phyloP scores from a whole-genome alignment of 2,113 vertebrate species.

The Gyps fulvus region DNA sequence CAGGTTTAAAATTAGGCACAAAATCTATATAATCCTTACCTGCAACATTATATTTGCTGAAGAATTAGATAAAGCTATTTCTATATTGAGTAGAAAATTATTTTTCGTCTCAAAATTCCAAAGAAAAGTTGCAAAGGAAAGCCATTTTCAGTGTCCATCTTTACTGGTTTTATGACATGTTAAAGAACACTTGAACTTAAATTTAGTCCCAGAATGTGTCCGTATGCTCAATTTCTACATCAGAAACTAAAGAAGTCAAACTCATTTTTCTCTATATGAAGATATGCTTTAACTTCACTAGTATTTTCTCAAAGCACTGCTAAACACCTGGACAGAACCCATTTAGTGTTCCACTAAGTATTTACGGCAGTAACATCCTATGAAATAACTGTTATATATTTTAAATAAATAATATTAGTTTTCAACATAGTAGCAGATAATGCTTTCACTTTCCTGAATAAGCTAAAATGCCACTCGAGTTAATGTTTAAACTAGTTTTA shows the following conservation, averaged over 20 bases:
- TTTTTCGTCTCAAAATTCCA: background rate
- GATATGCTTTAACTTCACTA: background rate
- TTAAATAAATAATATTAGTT: background rate
- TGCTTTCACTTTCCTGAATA: constrained; percentile 48
- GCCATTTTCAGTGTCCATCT: background rate
- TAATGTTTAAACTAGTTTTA: constrained; percentile 83
- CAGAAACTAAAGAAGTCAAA: background rate
- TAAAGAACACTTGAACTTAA: background rate
- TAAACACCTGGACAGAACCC: background rate
- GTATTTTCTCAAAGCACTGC: background rate
- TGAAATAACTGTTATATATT: background rate
- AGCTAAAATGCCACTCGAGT: constrained; percentile 64
- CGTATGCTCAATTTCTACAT: background rate
- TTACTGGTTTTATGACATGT: background rate
- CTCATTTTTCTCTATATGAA: background rate
- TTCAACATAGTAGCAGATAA: constrained; percentile 53
- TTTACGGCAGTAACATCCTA: background rate
- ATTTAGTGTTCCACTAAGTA: background rate
- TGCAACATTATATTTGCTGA: background rate
- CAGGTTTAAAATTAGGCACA: background rate
- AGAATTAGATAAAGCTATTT: background rate
- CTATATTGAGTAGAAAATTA: background rate
- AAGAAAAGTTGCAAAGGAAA: background rate
- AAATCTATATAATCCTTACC: background rate
- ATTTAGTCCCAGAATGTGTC: background rate